phyloP scores from a whole-genome alignment of 1,140 invertebrate genomes.

The Caenorhabditis latens region DNA sequence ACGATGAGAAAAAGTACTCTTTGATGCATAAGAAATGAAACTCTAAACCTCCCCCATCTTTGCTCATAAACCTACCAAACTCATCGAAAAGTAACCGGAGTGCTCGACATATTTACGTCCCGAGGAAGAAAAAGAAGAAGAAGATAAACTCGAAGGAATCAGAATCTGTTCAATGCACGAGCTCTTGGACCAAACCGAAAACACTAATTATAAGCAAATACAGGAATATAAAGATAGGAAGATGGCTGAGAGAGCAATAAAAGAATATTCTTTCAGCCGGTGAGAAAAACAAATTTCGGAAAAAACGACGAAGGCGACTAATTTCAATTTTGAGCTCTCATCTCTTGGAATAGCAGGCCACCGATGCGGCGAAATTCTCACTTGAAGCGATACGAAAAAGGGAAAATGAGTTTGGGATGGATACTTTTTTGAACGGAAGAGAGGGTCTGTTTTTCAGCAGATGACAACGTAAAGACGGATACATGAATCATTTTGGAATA shows the following conservation, averaged over 20 bases:
- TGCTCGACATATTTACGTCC: not conserved
- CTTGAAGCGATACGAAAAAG: slow-evolving; percentile 33
- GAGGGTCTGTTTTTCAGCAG: not conserved
- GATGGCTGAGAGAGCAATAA: slow-evolving; percentile 1
- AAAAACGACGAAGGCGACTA: slow-evolving; percentile 21
- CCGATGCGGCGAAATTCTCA: slow-evolving; percentile 37
- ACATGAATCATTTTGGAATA: slow-evolving; percentile 3
- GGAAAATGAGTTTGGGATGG: slow-evolving; percentile 28
- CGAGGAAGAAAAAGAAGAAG: not conserved
- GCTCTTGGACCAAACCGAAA: slow-evolving; percentile 10
- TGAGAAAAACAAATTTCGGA: slow-evolving; percentile 53
- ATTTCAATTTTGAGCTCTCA: slow-evolving; percentile 51
- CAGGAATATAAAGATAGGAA: slow-evolving; percentile 22
- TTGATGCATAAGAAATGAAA: slow-evolving; percentile 55
- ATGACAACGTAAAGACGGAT: slow-evolving; percentile 18
- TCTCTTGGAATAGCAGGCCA: slow-evolving; percentile 44
- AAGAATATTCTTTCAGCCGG: slow-evolving; percentile 12
- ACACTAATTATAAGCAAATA: slow-evolving; percentile 51
- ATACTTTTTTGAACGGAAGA: slow-evolving; percentile 7
- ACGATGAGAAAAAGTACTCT: slow-evolving; percentile 41
- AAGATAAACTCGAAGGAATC: not conserved
- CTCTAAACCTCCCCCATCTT: slow-evolving; percentile 43
- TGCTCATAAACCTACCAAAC: slow-evolving; percentile 6
- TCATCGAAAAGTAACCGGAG: slow-evolving; percentile 26
- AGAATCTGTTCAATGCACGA: not conserved